A percentile compares a stretch with the other conserved stretches of the same genome.
These are phyloP conservation scores for Neomorphus geoffroyi DNA, from an alignment of 2,797 vertebrate genomes.

Conservation along the genomic window DNA sequence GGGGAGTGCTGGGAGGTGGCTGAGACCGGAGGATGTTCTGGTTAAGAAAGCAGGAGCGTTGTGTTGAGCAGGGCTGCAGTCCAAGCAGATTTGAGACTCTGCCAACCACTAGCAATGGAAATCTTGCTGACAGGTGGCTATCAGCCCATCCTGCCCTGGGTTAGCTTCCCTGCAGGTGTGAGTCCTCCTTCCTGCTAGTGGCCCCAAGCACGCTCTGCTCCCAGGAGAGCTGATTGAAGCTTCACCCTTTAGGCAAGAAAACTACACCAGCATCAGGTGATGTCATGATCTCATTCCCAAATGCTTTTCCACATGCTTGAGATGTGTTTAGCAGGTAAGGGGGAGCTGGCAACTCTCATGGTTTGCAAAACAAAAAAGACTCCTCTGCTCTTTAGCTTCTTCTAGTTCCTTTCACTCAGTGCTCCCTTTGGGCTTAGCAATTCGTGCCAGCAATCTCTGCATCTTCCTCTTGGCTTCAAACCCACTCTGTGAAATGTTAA, in stretches of 20 bases:
- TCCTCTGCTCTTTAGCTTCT: background rate
- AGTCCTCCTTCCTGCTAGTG: background rate
- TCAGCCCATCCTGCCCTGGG: background rate
- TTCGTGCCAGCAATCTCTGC: background rate
- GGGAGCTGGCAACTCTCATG: background rate
- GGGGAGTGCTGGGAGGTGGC: background rate
- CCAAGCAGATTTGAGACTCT: background rate
- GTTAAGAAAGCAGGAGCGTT: background rate
- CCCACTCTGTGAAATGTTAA: background rate
- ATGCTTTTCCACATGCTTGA: conserved; percentile 19
- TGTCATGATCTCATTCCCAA: background rate
- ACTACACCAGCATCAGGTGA: conserved; percentile 3
- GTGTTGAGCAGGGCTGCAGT: background rate
- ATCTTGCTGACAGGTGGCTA: background rate
- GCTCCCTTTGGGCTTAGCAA: background rate
- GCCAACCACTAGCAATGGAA: background rate
- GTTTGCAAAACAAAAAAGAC: background rate
- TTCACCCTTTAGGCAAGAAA: background rate
- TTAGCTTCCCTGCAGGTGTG: background rate
- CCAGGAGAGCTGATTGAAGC: background rate
- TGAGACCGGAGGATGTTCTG: background rate
- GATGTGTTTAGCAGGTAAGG: conserved; percentile 7
- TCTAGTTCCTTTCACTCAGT: background rate
- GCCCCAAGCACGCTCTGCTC: background rate
- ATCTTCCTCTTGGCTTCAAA: background rate